Percentiles rank a stretch among this genome's conserved stretches.
These are phyloP conservation scores for Sinonovacula constricta DNA, from an alignment of 1,140 invertebrate species.

Conservation along the genomic window DNA sequence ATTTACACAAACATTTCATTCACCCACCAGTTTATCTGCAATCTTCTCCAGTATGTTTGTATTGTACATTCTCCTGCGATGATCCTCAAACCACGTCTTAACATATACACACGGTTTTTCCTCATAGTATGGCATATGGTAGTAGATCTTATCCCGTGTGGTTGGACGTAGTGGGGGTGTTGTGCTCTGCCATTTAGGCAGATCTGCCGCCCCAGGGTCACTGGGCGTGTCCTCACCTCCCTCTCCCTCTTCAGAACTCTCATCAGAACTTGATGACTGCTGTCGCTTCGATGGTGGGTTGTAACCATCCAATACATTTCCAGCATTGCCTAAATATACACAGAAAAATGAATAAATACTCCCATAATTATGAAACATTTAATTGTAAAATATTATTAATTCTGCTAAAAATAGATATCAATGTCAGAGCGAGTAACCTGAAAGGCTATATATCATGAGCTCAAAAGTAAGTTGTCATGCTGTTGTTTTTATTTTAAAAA, in stretches of 20 bases:
- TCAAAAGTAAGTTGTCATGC: too few species aligned
- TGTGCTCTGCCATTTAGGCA: constrained; percentile 87
- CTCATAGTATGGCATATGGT: constrained; percentile 87
- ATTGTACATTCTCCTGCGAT: constrained; percentile 90
- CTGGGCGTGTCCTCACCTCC: constrained; percentile 78
- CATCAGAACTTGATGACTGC: constrained; percentile 71
- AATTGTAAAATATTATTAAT: too few species aligned
- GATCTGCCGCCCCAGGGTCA: constrained; percentile 58
- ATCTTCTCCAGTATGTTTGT: constrained; percentile 92
- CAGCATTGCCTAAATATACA: constrained; percentile 90
- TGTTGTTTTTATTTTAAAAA: too few species aligned
- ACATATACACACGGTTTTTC: constrained; percentile 92
- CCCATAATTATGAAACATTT: too few species aligned
- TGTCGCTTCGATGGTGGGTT: constrained; percentile 79
- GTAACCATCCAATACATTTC: constrained; percentile 90
- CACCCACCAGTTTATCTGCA: constrained; percentile 88
- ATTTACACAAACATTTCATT: too few species aligned
- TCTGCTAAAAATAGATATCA: too few species aligned
- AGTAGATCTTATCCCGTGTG: constrained; percentile 88
- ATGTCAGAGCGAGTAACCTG: too few species aligned
- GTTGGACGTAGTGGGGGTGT: constrained; percentile 86
- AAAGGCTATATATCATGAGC: too few species aligned
- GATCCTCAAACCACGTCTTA: constrained; percentile 88
- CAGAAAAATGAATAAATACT: too few species aligned
- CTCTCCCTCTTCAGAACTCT: constrained; percentile 80